Percentiles rank a stretch among this genome's conserved stretches.
Evolutionary conservation across 2,113 vertebrate species (phyloP).

Genomic region (Peromyscus leucopus): DNA sequence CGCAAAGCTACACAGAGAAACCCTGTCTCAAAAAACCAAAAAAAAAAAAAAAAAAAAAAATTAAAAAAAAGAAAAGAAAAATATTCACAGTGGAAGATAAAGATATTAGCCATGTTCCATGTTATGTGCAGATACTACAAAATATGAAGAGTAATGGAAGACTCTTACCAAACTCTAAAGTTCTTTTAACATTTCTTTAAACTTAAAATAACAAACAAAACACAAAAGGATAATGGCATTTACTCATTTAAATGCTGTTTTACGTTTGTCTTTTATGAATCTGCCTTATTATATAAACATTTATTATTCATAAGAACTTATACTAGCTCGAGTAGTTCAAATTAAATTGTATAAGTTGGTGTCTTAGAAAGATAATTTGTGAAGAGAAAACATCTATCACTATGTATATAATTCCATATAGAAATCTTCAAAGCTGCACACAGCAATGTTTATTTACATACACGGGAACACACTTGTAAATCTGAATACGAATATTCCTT

Average conservation of each 20-base stretch:
- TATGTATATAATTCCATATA: not conserved
- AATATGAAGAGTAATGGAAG: not conserved
- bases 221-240: not conserved
- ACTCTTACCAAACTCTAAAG: not conserved
- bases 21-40: too few relatives aligned
- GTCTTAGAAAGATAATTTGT: not conserved
- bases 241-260: not conserved
- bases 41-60: too few relatives aligned
- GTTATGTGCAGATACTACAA: not conserved
- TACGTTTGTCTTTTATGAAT: not conserved
- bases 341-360: not conserved
- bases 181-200: not conserved
- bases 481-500: too few relatives aligned
- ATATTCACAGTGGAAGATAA: not conserved
- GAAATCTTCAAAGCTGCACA: not conserved
- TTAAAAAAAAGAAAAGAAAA: not conserved
- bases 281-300: not conserved
- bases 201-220: constrained; percentile 22
- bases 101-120: not conserved
- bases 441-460: not conserved
- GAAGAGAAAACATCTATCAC: not conserved
- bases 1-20: too few relatives aligned
- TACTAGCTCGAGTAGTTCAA: not conserved
- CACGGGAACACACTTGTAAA: not conserved
- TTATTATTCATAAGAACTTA: not conserved